Evolutionary conservation across 2,888 invertebrate genomes (phyloP).

Genomic region (Pseudeuparius sepicola): DNA sequence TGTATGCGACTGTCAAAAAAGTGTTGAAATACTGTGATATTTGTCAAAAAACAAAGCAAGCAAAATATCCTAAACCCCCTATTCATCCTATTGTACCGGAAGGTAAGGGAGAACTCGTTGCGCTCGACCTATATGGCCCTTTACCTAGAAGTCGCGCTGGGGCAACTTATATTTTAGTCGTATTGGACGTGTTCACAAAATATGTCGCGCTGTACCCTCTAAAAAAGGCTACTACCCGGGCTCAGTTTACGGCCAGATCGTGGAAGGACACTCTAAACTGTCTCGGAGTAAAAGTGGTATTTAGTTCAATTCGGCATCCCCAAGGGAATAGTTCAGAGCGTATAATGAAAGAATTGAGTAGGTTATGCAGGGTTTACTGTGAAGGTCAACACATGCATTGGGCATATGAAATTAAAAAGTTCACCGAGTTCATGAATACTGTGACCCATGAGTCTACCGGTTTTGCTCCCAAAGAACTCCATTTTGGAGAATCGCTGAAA

Average conservation of each 20-base stretch:
- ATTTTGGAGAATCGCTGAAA: too few relatives aligned
- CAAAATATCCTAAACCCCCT: slow-evolving; percentile 7
- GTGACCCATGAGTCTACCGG: slow-evolving; percentile 4
- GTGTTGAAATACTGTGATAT: slow-evolving; percentile 15
- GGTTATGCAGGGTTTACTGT: slow-evolving; percentile 9
- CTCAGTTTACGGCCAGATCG: slow-evolving; percentile 21
- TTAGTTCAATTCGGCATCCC: slow-evolving; percentile 17
- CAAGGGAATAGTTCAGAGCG: slow-evolving; percentile 15
- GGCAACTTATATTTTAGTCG: slow-evolving; percentile 21
- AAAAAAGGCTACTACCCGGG: slow-evolving; percentile 13
- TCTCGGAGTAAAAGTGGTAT: slow-evolving; percentile 2
- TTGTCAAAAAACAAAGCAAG: slow-evolving; percentile 19
- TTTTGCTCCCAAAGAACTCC: too few relatives aligned
- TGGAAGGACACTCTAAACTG: slow-evolving; percentile 17
- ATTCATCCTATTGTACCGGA: too few relatives aligned
- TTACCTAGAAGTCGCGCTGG: slow-evolving; percentile 17
- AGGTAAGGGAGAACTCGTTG: slow-evolving; percentile 17
- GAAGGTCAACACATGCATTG: slow-evolving; percentile 5
- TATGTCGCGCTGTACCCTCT: slow-evolving; percentile 21
- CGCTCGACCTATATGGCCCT: slow-evolving; percentile 22
- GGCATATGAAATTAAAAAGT: slow-evolving; percentile 4
- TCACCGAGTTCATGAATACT: slow-evolving; percentile 4
- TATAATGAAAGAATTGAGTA: slow-evolving; percentile 8
- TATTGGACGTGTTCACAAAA: slow-evolving; percentile 23
- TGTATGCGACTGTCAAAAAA: slow-evolving; percentile 9